Conservation (phyloP, 1,140 invertebrate species). For the Drosophila setifemur region DNA sequence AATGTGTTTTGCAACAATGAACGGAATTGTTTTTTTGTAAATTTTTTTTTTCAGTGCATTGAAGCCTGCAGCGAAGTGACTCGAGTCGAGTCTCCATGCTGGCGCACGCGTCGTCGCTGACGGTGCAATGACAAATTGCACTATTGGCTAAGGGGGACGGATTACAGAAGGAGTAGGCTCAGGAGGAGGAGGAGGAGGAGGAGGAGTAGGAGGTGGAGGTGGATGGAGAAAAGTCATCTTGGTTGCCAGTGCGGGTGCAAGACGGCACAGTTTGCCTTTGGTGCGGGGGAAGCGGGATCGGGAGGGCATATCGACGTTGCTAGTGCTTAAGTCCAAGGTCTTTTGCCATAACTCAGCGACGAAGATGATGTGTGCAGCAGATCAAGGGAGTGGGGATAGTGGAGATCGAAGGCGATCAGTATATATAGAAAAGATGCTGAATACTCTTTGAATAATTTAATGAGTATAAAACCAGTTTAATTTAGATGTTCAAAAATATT, state of each 20-base stretch:
- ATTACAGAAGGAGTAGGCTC: background rate
- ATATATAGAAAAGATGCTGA: background rate
- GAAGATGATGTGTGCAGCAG: constrained; percentile 51
- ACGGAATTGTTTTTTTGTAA: background rate
- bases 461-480: background rate
- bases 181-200: background rate
- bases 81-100: constrained; percentile 47
- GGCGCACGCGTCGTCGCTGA: constrained; percentile 72
- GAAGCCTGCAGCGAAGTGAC: constrained; percentile 6
- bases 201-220: background rate
- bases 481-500: no score
- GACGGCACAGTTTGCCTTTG: constrained; percentile 37
- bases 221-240: constrained; percentile 1
- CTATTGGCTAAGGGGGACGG: constrained; percentile 2
- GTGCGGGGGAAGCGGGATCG: background rate
- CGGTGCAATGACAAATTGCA: constrained; percentile 73
- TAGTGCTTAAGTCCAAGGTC: constrained; percentile 69
- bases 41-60: constrained; percentile 1
- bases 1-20: no score
- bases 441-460: no score
- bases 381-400: background rate
- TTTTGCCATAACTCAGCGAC: constrained; percentile 70
- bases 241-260: constrained; percentile 46
- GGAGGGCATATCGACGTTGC: constrained; percentile 2
- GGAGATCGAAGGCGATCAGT: background rate